Base-by-base conservation (phyloP, 2,888 invertebrate genomes). In the Diadromus collaris region DNA sequence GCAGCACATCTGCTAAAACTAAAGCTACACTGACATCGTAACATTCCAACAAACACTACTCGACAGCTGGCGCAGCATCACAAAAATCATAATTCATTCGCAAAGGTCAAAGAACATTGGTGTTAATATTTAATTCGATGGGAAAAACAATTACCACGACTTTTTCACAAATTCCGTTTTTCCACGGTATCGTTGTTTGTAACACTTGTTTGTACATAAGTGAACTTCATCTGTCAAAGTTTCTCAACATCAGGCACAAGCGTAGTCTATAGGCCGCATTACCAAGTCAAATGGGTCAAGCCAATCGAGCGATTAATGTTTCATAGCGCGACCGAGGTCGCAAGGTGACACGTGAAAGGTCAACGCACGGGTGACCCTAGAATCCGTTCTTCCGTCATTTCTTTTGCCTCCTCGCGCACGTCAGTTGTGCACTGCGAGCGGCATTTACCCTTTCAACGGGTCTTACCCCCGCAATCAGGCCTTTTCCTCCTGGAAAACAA, bases 281-380 rank as follows among this genome's bases (percentile, higher is more conserved):
- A 13, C 44, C 21, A 9, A 60, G 60, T 68, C 56, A n/a, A 32
- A 29, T 13, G 48, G 44, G 21, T 21, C 21, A 60, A 32, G 19
- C 69, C 46, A 29, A 46, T 46, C 6, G 29, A 13, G 9, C 29
- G 19, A 32, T 58, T 21, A 54, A 27, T 56, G 44, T 32, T 34
- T 7, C 38, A 6, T 29, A n/a, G 54, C 38, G 29, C n/a, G 24
- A 60, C 34, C 38, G 54, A 32, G 63, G 21, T 61, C 63, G 38
- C 44, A 34, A 13, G 21, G 46, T 48, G 46, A 51, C 51, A 56
- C 41, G 9, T 32, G 70, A 78, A 75, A 79, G 75, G 78, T 75
- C 75, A 71, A 61, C 58, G 78, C 38, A 79, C 78, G 78, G 63
- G 75, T 71, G 75, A 79, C 78, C 78, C 71, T 34, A 63, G 63